phyloP scores from a whole-genome alignment of 2,113 vertebrate species.

The Etheostoma cragini region DNA sequence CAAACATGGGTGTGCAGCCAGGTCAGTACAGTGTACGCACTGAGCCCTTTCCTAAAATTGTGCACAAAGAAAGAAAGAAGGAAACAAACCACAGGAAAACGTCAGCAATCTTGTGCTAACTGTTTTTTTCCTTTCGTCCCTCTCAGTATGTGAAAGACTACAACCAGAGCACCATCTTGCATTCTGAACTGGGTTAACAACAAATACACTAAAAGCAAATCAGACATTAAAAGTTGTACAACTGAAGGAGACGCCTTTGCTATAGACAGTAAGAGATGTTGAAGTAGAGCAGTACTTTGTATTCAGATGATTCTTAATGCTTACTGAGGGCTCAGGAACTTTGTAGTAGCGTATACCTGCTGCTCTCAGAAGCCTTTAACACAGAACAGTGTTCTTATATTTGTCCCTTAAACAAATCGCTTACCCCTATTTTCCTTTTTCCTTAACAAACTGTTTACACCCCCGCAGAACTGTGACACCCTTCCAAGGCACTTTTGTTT shows the following conservation, averaged over 20 bases:
- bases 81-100: constrained; percentile 61
- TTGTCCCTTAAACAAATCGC: constrained; percentile 57
- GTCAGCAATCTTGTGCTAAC: constrained; percentile 31
- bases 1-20: constrained; percentile 43
- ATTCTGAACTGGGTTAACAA: constrained; percentile 52
- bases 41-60: constrained; percentile 73
- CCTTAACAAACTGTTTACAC: constrained; percentile 80
- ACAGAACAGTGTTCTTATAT: constrained; percentile 66
- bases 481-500: constrained; percentile 60
- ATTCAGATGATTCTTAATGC: constrained; percentile 73
- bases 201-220: constrained; percentile 43
- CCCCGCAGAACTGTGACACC: constrained; percentile 79
- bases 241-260: constrained; percentile 60
- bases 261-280: constrained; percentile 62
- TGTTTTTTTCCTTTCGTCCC: constrained; percentile 50
- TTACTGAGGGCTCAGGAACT: constrained; percentile 84
- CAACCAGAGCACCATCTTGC: constrained; percentile 50
- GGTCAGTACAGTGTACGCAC: constrained; percentile 56
- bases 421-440: constrained; percentile 60
- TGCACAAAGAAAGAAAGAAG: constrained; percentile 76
- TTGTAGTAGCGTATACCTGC: constrained; percentile 76
- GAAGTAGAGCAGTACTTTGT: constrained; percentile 65
- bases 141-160: constrained; percentile 70
- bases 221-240: constrained; percentile 41
- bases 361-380: constrained; percentile 80